Base-by-base conservation (phyloP, 2,113 vertebrate species). In the Acinonyx jubatus region DNA sequence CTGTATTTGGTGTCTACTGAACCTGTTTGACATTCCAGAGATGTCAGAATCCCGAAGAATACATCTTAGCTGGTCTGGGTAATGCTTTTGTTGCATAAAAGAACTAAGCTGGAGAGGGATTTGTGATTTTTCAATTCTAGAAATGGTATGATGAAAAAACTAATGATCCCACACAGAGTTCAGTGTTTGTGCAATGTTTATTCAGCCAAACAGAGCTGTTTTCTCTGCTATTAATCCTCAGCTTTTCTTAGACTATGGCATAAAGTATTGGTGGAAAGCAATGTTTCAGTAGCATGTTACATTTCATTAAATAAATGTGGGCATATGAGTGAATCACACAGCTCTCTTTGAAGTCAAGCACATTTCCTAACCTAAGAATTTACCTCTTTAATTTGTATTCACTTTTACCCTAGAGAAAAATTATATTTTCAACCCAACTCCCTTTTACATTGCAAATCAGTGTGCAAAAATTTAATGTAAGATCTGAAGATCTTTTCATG, bases 11-110 rank as follows among this genome's bases (percentile, higher is more conserved):
- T 92, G 96, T 98, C 84, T 97, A 89, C 94, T 97, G 97, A 98
- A 98, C 36, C 90, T 98, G 94, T 96, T 98, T 98, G 98, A 96
- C 97, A 98, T 99, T 98, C 98, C 92, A 84, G 96, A 98, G 96
- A 96, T 95, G 50, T 97, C 95, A 98, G 81, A 89, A 85, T 97
- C 73, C 91, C 96, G 96, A 97, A 87, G 97, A 98, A 98, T 98
- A 98, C 1, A 33, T 97, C 71, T 98, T 96, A 96, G 97, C 96
- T 94, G 93, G 89, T 96, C 87, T 68, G 16, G 73, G 88, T 97
- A 96, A 97, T 97, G 96, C 94, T 94, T 98, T 98, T 98, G 65
- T 98, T 98, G 96, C 97, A 97, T 92, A 97, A 97, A 94, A 94
- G 65, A 98, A 92, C 82, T 1, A 76, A 98, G 63, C 71, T 97